Evolutionary conservation across 2,888 invertebrate species (phyloP), one percentile per base, ranked within the genome.

Genomic region (Rhyacophila evoluta): DNA sequence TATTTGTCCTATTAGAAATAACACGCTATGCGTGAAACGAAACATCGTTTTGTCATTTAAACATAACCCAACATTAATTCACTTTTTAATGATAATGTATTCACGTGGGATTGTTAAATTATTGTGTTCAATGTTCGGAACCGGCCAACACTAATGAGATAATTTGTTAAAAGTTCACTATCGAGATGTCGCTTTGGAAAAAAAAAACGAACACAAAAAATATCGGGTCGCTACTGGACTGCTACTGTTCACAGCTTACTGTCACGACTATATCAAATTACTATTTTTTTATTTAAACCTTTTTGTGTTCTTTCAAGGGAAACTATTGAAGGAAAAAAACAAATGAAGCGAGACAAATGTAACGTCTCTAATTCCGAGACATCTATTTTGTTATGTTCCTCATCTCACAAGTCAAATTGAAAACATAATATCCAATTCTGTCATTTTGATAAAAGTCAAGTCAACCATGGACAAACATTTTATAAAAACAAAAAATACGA

Each of bases 91-190:
- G 74, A 69, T 29, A 74, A 80, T 41, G 25, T 73, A 71, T 81
- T 81, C 78, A 74, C 78, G 27, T 72, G 69, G 68, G 72, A 72
- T 28, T 74, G 41, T 69, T 70, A 69, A 75, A 70, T 38, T 41
- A 38, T 72, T 36, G 75, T 70, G 78, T 74, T 70, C 41, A 72
- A 74, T 38, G 74, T 33, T 75, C 74, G 74, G 79, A 79, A 77
- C 79, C 75, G 36, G 55, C 55, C n/a, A 37, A 71, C 74, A 67
- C 72, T 81, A 79, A 81, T 81, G 78, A 72, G 79, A 70, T 79
- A 79, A 81, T 81, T 81, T 81, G 81, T 81, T 27, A 73, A 55
- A 77, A 71, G 38, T 70, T 41, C 81, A 74, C 76, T 76, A 78
- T 80, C 78, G 70, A 37, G 33, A 37, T 70, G 73, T 41, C 79